Conservation (phyloP, 1,140 invertebrate species). For the Trachymyrmex septentrionalis region DNA sequence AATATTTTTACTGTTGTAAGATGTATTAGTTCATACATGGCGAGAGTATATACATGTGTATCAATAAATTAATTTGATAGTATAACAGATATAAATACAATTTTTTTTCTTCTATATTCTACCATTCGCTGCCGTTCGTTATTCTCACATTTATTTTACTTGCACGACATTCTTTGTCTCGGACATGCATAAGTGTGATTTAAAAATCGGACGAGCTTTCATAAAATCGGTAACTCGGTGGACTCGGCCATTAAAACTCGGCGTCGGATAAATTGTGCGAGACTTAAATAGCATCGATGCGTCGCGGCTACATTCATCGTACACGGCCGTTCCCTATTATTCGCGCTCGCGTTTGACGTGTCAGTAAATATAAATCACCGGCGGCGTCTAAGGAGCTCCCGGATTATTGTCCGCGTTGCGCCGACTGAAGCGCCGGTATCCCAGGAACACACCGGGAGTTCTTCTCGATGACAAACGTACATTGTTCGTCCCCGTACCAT, state of each 20-base stretch:
- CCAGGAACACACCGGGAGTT: conserved; percentile 45
- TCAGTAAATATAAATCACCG: conserved; percentile 57
- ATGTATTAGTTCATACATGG: background rate
- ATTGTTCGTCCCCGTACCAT: conserved; percentile 60
- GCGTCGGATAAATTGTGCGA: conserved; percentile 6
- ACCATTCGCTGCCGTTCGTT: background rate
- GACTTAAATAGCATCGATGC: conserved; percentile 10
- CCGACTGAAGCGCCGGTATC: conserved; percentile 18
- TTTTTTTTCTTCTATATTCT: no score
- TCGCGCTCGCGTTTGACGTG: conserved; percentile 54
- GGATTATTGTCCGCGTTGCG: conserved; percentile 62
- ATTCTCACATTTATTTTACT: conserved; percentile 2
- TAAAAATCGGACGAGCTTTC: conserved; percentile 12
- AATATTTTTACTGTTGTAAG: background rate
- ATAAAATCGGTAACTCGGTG: conserved; percentile 7
- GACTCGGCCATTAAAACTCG: background rate
- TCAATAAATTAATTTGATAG: conserved; percentile 3
- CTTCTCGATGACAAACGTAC: conserved; percentile 62
- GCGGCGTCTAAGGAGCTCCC: conserved; percentile 55
- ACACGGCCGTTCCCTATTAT: conserved; percentile 37
- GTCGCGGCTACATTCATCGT: conserved; percentile 29
- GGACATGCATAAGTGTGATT: background rate
- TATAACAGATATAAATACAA: background rate
- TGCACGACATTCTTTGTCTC: background rate
- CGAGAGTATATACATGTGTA: background rate